Base-by-base conservation (phyloP, 2,113 vertebrate genomes). In the Perca schrenkii region DNA sequence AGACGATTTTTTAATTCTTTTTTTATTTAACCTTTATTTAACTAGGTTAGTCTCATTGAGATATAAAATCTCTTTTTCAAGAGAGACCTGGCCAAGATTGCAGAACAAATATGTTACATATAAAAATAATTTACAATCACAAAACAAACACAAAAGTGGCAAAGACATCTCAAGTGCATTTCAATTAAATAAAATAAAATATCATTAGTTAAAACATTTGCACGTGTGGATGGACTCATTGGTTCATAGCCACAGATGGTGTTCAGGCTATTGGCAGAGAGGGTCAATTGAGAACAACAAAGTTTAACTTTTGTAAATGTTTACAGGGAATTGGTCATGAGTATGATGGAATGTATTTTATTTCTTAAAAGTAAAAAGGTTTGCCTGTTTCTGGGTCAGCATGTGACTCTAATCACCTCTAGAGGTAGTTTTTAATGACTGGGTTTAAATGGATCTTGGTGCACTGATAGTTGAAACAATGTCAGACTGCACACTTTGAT, bases 401-500 rank as follows among this genome's bases (percentile, higher is more conserved):
- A 56, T 50, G 53, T 19, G 28, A 22, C 16, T 62, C 21, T 22
- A 28, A 79, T 49, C 49, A 52, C 12, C 28, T 56, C 13, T 15
- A 14, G 28, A 43, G 10, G 40, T 69, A 19, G 2, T 15, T 60
- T 81, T 67, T 74, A 15, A 56, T 66, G 61, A 71, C 8, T 40
- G 53, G 54, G 17, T 75, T 31, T 60, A 52, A 46, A 65, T 57
- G 34, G 25, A 36, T 13, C 46, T 36, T 15, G 28, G 40, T 19
- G 47, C 28, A 49, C 40, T 15, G 25, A 17, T 11, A 49, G 67
- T 2, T 67, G 28, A 56, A 62, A n/a, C 14, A n/a, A n/a, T 62
- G 56, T 40, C 69, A 70, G 46, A 46, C 40, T 62, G 21, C 34
- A 75, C 58, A 43, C 73, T 83, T 43, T 71, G 52, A 89, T 80